phyloP scores from a whole-genome alignment of 2,113 vertebrate species.

The Nothocercus julius region DNA sequence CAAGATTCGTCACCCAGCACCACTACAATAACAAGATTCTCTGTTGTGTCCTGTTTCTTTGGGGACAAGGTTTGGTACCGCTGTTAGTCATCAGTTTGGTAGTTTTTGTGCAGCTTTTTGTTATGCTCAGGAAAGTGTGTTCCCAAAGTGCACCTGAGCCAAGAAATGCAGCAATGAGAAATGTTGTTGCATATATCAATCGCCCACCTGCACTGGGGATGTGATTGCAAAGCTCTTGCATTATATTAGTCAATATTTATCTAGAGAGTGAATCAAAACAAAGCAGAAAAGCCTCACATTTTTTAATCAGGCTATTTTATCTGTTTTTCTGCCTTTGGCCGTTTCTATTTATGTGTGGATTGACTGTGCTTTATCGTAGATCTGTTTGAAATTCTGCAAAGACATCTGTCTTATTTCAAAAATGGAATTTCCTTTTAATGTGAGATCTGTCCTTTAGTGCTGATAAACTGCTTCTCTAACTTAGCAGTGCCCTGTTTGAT shows the following conservation, averaged over 20 bases:
- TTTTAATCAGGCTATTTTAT: neutral
- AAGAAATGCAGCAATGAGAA: neutral
- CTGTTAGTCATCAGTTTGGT: slow-evolving; percentile 49
- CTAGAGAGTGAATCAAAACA: slow-evolving; percentile 7
- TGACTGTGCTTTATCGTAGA: neutral
- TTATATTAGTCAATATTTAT: neutral
- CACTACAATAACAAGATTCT: slow-evolving; percentile 26
- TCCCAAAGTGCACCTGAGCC: slow-evolving; percentile 13
- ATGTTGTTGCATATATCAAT: neutral
- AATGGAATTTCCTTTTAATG: slow-evolving; percentile 44
- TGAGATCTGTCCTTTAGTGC: neutral
- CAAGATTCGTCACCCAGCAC: slow-evolving; percentile 47
- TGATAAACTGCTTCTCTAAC: neutral
- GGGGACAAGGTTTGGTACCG: neutral
- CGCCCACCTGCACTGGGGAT: neutral
- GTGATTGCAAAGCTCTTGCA: neutral
- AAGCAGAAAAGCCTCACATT: neutral
- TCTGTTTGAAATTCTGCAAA: slow-evolving; percentile 34
- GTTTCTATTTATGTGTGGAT: slow-evolving; percentile 20
- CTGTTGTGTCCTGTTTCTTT: neutral
- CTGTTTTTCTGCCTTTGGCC: neutral
- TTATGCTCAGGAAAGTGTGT: neutral
- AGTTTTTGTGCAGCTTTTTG: slow-evolving; percentile 18
- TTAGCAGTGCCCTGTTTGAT: neutral
- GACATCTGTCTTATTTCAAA: slow-evolving; percentile 8